Evolutionary conservation across 92 coral and sea anemone genomes (phyloP).

Genomic region (Parazoanthus swiftii): DNA sequence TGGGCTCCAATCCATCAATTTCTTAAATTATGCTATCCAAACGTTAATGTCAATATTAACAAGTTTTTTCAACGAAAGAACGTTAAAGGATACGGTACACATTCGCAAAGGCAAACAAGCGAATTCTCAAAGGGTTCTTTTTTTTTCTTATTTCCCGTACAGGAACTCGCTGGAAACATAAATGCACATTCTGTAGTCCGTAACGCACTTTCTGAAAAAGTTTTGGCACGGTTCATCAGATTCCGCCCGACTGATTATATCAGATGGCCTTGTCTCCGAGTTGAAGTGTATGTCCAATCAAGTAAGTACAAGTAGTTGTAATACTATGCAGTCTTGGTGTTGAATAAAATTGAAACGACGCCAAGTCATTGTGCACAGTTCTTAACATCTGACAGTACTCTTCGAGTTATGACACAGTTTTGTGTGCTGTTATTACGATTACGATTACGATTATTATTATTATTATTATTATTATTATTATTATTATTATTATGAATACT

Average conservation of each 20-base stretch:
- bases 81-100: too few species aligned
- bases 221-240: constrained; percentile 54
- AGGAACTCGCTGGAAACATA: constrained; percentile 58
- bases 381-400: not conserved
- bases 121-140: too few species aligned
- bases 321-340: not conserved
- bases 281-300: constrained; percentile 58
- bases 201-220: constrained; percentile 14
- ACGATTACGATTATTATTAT: too few species aligned
- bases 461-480: too few species aligned
- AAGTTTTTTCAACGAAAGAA: too few species aligned
- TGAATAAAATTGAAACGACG: not conserved
- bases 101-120: too few species aligned
- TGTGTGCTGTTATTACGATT: too few species aligned
- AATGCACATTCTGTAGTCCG: constrained; percentile 43
- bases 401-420: not conserved
- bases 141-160: not conserved
- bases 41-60: too few species aligned
- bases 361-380: not conserved
- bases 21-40: too few species aligned
- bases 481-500: too few species aligned
- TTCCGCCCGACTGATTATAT: constrained; percentile 43
- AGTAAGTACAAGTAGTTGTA: constrained; percentile 10
- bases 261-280: constrained; percentile 61
- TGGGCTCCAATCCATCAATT: too few species aligned